Conservation (phyloP, 64 coral and sea anemone species). For the Porites australiensis region DNA sequence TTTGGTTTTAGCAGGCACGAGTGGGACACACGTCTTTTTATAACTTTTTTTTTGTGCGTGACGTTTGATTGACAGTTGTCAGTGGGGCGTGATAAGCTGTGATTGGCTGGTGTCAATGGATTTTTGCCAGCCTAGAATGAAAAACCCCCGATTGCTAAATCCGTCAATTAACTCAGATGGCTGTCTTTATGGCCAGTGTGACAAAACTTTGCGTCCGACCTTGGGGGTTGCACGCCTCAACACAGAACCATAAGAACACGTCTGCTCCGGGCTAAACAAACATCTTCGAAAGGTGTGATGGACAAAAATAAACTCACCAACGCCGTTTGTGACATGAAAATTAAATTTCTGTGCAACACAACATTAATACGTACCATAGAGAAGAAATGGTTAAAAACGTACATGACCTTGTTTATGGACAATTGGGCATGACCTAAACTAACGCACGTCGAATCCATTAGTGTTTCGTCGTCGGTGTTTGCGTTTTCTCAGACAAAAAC, state of each 20-base stretch:
- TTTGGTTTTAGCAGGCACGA: neutral
- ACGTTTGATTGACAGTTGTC: slow-evolving; percentile 12
- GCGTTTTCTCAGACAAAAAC: neutral
- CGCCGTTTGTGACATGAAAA: neutral
- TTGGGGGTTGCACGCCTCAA: slow-evolving; percentile 1
- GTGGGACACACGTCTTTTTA: slow-evolving; percentile 7
- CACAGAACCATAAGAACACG: neutral
- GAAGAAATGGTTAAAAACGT: no score
- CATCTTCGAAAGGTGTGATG: neutral
- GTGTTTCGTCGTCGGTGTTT: neutral
- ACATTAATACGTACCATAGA: neutral
- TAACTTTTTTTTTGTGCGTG: neutral
- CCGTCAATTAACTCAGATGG: slow-evolving; percentile 23
- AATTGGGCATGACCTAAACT: neutral
- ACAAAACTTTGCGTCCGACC: neutral
- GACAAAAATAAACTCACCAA: neutral
- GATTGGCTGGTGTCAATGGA: slow-evolving; percentile 2
- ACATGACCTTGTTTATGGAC: neutral
- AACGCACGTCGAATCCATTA: neutral
- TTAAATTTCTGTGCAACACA: neutral
- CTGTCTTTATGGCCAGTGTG: neutral
- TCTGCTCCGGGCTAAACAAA: neutral
- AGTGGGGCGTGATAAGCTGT: neutral
- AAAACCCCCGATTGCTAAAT: neutral
- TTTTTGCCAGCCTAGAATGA: neutral